Evolutionary conservation across 2,888 invertebrate genomes (phyloP), one percentile per base, ranked within the genome.

Genomic region (Oegoconia quadripuncta): DNA sequence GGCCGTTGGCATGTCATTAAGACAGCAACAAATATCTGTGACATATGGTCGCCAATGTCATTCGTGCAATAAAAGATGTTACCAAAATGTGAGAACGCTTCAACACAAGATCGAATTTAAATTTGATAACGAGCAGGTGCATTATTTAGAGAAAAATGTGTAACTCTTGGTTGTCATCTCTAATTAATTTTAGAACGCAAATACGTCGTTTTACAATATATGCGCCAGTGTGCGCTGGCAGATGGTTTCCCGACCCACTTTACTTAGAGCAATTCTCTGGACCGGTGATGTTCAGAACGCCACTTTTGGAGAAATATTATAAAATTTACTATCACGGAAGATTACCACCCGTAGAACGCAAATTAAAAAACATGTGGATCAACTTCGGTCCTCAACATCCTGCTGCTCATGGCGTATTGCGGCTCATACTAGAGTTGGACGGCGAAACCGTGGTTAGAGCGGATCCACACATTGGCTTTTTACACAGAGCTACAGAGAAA

Each of bases 381-480:
- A 97, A 97, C 71, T 96, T 96, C 73, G 97, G 97, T 0, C 97
- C 97, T 0, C 93, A 93, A 51, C 97, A 97, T 84, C 97, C 97
- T 1, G 95, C 97, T 2, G 97, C 97, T 26, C 97, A 97, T 65
- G 97, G 97, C 5, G 96, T 96, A 23, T 80, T 97, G 15, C 89
- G 96, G 34, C 80, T 97, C 33, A 91, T 97, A 6, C 72, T 95
- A 14, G 92, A 94, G 59, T 71, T 97, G 32, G 94, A 96, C 46
- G 96, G 95, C 28, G 96, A 97, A 90, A 90, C 91, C 4, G 93
- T 97, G 0, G 75, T 92, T 15, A 80, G 92, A 47, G 91, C 94
- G 3, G 95, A 95, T 74, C 95, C 96, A 2, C 96, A 97, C 59
- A 92, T 97, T 50, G 97, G 97, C 0, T 90, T 96, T 15, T 79